Evolutionary conservation across 2,797 vertebrate species (phyloP).

Genomic region (Fratercula arctica): DNA sequence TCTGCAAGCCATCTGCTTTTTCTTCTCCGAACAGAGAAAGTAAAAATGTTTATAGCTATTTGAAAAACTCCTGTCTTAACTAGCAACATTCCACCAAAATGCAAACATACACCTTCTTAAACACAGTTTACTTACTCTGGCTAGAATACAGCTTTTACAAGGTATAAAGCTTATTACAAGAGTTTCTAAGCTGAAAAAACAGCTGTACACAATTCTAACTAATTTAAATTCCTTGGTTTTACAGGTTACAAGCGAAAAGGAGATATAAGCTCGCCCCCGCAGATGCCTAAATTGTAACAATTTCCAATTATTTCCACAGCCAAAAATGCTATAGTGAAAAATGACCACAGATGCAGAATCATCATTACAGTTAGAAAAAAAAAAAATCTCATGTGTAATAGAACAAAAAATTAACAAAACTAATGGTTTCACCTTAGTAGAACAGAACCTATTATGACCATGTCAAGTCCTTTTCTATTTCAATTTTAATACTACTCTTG

Average conservation of each 20-base stretch:
- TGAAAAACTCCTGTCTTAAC: not conserved
- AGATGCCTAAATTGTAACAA: conserved; percentile 5
- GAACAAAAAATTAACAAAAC: not conserved
- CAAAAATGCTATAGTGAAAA: conserved; percentile 17
- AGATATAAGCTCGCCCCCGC: not conserved
- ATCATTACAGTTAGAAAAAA: not conserved
- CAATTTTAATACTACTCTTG: not conserved
- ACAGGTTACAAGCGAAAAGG: not conserved
- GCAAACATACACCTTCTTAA: not conserved
- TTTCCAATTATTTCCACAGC: not conserved
- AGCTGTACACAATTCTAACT: not conserved
- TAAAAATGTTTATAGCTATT: not conserved
- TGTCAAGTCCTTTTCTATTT: not conserved
- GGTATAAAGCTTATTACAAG: not conserved
- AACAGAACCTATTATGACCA: not conserved
- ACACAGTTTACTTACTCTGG: not conserved
- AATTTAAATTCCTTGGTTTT: conserved; percentile 21
- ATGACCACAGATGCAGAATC: not conserved
- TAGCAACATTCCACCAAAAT: not conserved
- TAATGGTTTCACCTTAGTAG: not conserved
- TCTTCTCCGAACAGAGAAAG: conserved; percentile 16
- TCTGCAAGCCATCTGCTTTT: not conserved
- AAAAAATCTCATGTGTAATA: not conserved
- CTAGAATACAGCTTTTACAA: not conserved
- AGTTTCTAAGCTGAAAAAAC: conserved; percentile 10